These are phyloP conservation scores for Hirtodrosophila alboralis DNA, from an alignment of 2,888 invertebrate genomes.

Conservation along the genomic window DNA sequence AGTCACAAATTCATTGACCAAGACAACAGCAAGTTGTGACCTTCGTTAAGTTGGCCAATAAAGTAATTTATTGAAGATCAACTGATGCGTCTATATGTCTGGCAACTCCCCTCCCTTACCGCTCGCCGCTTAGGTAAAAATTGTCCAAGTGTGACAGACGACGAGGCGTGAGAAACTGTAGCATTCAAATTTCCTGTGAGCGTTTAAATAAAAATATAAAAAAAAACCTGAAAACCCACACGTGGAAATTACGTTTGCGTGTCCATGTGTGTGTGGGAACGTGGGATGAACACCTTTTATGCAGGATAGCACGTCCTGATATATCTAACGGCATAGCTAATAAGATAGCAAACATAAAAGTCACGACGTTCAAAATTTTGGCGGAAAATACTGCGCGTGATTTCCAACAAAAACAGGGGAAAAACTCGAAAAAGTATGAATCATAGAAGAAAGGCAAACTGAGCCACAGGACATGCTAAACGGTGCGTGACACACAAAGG, in stretches of 20 bases:
- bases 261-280: slow-evolving; percentile 24
- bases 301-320: slow-evolving; percentile 61
- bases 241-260: slow-evolving; percentile 63
- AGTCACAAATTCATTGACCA: slow-evolving; percentile 58
- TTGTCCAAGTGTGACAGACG: slow-evolving; percentile 64
- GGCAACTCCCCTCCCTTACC: background rate
- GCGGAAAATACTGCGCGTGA: slow-evolving; percentile 76
- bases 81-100: slow-evolving; percentile 9
- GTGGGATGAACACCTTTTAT: slow-evolving; percentile 42
- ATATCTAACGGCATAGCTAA: slow-evolving; percentile 48
- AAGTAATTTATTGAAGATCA: slow-evolving; percentile 73
- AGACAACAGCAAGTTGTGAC: slow-evolving; percentile 66
- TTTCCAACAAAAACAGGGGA: slow-evolving; percentile 71
- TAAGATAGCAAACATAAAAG: slow-evolving; percentile 36
- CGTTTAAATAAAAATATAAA: too few species aligned
- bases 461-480: slow-evolving; percentile 53
- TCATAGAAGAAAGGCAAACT: slow-evolving; percentile 46
- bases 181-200: slow-evolving; percentile 42
- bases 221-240: slow-evolving; percentile 51
- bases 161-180: slow-evolving; percentile 72
- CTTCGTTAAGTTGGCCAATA: slow-evolving; percentile 74
- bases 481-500: slow-evolving; percentile 44
- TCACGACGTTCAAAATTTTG: slow-evolving; percentile 43
- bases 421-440: slow-evolving; percentile 60
- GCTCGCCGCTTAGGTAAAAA: slow-evolving; percentile 59